Evolutionary conservation across 2,797 vertebrate genomes (phyloP).

Genomic region (Callimico goeldii): DNA sequence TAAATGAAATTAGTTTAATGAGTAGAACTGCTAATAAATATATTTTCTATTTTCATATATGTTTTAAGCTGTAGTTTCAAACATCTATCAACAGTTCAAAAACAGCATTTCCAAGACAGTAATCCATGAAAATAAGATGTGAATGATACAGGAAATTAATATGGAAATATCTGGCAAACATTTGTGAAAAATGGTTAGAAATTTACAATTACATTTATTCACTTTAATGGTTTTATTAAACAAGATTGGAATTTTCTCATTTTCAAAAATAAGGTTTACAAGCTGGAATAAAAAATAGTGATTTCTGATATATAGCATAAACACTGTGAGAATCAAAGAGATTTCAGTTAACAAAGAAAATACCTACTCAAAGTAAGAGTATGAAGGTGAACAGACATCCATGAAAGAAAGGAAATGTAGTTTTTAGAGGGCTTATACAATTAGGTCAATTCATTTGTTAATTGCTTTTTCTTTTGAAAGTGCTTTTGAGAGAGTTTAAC

Average conservation of each 20-base stretch:
- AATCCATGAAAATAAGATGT: not conserved
- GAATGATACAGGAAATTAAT: not conserved
- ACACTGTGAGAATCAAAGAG: not conserved
- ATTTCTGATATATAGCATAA: not conserved
- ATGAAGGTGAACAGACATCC: not conserved
- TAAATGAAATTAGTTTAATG: not conserved
- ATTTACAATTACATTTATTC: not conserved
- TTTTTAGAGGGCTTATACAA: conserved; percentile 38
- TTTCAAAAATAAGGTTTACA: not conserved
- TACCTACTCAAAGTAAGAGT: not conserved
- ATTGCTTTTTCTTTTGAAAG: conserved; percentile 59
- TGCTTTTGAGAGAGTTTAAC: conserved; percentile 56
- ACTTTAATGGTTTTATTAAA: not conserved
- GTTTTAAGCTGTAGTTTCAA: not conserved
- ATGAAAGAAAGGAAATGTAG: not conserved
- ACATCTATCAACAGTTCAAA: not conserved
- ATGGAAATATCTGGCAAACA: not conserved
- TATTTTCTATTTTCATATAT: not conserved
- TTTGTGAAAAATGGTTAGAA: not conserved
- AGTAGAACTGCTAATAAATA: not conserved
- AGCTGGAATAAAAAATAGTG: not conserved
- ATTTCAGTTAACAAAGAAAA: not conserved
- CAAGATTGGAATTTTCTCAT: not conserved
- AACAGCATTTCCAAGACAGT: not conserved
- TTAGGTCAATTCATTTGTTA: conserved; percentile 55